phyloP scores from a whole-genome alignment of 1,140 invertebrate species.

The Trichonephila clavata region DNA sequence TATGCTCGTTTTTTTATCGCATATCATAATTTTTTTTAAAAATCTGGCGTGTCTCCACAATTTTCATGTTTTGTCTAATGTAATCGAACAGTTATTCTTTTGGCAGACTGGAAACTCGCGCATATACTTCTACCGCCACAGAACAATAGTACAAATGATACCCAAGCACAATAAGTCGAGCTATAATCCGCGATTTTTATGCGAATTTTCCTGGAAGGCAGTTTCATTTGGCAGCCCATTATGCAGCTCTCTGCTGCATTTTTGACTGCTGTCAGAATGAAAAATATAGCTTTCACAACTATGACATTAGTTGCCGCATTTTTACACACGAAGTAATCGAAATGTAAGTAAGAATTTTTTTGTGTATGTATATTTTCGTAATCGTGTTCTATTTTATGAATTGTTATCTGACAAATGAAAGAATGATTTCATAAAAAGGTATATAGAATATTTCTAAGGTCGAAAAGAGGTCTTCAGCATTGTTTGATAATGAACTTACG shows the following conservation, averaged over 20 bases:
- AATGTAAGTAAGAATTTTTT: not conserved
- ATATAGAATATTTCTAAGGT: not conserved
- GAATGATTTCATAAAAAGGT: not conserved
- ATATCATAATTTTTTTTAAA: too few species aligned
- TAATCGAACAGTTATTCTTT: not conserved
- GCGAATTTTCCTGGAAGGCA: conserved; percentile 12
- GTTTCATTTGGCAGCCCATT: not conserved
- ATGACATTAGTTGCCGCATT: not conserved
- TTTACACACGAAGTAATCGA: not conserved
- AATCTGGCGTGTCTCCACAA: too few species aligned
- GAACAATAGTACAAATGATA: conserved; percentile 1
- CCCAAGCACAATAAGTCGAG: not conserved
- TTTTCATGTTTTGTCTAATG: not conserved
- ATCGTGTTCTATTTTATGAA: not conserved
- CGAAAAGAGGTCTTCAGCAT: too few species aligned
- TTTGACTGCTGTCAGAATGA: not conserved
- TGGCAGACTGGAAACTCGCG: not conserved
- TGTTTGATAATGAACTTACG: too few species aligned
- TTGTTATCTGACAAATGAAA: not conserved
- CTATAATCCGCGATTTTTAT: not conserved
- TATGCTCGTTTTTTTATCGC: too few species aligned
- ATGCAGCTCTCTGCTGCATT: not conserved
- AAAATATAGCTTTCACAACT: not conserved
- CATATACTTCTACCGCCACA: not conserved
- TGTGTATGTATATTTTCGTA: not conserved